Base-by-base conservation (phyloP, 1,140 invertebrate genomes). In the Vanessa atalanta region DNA sequence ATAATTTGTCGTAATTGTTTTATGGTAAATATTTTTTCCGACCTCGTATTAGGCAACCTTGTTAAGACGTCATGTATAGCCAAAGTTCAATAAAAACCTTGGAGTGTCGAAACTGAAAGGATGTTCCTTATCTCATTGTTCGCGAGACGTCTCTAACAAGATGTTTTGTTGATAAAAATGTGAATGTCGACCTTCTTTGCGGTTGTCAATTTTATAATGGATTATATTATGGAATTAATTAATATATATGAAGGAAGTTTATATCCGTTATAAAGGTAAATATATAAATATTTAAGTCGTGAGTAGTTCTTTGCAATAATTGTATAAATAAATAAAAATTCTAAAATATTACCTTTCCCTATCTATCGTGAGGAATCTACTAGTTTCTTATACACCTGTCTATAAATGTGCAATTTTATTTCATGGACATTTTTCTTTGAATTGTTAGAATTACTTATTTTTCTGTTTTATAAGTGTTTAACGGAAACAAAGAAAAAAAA, bases 51-150 rank as follows among this genome's bases (percentile, higher is more conserved):
- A 57, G 23, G 61, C 82, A 80, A 76, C 87, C 87, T 91, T 87
- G 88, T 88, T 81, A 84, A 81, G 80, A 43, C 6, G 37, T 43
- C 37, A 43, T 65, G 71, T 70, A 78, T 66, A 75, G 73, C 77
- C 73, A 79, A 80, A 82, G 65, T 72, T 75, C 43, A 70, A 74
- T 71, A 75, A 31, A 76, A 78, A 83, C 88, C 88, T 91, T 89
- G 86, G 82, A 77, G 73, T 76, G 84, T 88, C 77, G 85, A 87
- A 80, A 85, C 72, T 83, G 84, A 87, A 85, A 86, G 83, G 85
- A 88, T 89, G 82, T 87, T 79, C 79, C 70, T 66, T 78, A 80
- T 81, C 74, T 79, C 66, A 85, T 88, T 86, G 84, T 85, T 84
- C 80, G 69, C 68, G 65, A 55, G 37, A 77, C 60, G 66, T 53